Percentiles rank a stretch among this genome's conserved stretches.
These are phyloP conservation scores for Andrena minutula DNA, from an alignment of 2,888 invertebrate genomes.

Conservation along the genomic window DNA sequence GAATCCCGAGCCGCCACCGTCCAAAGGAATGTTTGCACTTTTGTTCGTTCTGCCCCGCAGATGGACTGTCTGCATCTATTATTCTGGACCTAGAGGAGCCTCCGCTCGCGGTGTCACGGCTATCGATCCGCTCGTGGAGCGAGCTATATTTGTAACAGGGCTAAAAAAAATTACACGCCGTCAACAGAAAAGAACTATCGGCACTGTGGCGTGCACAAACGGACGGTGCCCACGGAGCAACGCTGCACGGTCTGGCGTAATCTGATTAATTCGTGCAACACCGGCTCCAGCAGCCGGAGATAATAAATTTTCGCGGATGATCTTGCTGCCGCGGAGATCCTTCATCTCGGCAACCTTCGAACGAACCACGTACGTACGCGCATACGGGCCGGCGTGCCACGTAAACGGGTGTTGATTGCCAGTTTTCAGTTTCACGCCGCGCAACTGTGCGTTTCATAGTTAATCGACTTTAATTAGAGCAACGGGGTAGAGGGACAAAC, in stretches of 20 bases:
- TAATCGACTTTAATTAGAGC: slow-evolving; percentile 69
- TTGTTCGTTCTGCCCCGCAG: slow-evolving; percentile 1
- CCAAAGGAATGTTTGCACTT: neutral
- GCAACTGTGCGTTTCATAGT: slow-evolving; percentile 41
- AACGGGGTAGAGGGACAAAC: slow-evolving; percentile 28
- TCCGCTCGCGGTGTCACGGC: neutral
- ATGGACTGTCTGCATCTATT: neutral
- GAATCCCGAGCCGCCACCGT: neutral
- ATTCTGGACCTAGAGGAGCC: neutral
- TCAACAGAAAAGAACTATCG: neutral
- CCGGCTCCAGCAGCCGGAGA: neutral
- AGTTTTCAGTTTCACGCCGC: slow-evolving; percentile 57
- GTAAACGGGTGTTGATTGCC: slow-evolving; percentile 52
- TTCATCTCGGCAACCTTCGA: neutral
- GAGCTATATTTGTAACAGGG: neutral
- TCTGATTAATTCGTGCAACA: neutral
- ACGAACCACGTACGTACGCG: neutral
- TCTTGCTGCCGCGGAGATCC: neutral
- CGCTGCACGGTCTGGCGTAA: neutral
- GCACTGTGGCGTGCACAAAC: neutral
- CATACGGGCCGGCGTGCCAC: slow-evolving; percentile 23
- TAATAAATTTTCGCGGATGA: neutral
- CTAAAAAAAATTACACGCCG: slow-evolving; percentile 4
- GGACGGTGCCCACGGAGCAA: neutral
- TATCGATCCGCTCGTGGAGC: neutral